Evolutionary conservation across 2,888 invertebrate genomes (phyloP).

Genomic region (Scelioninae gen. 2): DNA sequence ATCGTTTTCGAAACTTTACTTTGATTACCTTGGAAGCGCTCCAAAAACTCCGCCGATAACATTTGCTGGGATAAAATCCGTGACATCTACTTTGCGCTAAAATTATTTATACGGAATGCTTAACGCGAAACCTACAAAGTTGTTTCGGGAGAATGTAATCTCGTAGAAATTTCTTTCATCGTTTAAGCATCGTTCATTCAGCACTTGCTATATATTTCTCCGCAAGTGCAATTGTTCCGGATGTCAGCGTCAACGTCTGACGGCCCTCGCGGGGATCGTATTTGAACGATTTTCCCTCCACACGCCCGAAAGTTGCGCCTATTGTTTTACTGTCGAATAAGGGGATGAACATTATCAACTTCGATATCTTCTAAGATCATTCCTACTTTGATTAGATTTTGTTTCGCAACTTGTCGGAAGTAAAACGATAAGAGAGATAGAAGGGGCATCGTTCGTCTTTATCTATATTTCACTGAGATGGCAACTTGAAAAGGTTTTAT

Average conservation of each 20-base stretch:
- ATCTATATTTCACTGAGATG: no score
- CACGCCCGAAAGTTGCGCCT: constrained; percentile 37
- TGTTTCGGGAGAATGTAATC: constrained; percentile 40
- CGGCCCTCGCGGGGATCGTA: constrained; percentile 46
- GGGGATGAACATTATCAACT: constrained; percentile 36
- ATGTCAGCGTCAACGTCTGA: constrained; percentile 38
- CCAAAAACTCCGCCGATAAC: constrained; percentile 45
- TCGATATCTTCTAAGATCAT: constrained; percentile 31
- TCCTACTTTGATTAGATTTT: constrained; percentile 33
- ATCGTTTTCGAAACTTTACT: constrained; percentile 55
- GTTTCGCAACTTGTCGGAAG: background rate
- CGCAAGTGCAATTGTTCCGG: constrained; percentile 41
- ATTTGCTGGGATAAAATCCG: constrained; percentile 30
- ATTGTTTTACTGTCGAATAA: constrained; percentile 41
- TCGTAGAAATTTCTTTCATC: constrained; percentile 33
- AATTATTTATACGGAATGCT: constrained; percentile 52
- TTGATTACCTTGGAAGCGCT: constrained; percentile 51
- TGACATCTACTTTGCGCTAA: constrained; percentile 17
- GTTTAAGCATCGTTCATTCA: constrained; percentile 38
- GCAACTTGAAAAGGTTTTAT: no score
- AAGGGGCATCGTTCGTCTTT: no score
- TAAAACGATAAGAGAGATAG: no score
- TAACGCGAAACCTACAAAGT: constrained; percentile 21
- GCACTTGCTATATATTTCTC: constrained; percentile 14
- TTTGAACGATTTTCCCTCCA: constrained; percentile 22